Conservation (phyloP, 2,113 vertebrate genomes). For the Propithecus coquereli region DNA sequence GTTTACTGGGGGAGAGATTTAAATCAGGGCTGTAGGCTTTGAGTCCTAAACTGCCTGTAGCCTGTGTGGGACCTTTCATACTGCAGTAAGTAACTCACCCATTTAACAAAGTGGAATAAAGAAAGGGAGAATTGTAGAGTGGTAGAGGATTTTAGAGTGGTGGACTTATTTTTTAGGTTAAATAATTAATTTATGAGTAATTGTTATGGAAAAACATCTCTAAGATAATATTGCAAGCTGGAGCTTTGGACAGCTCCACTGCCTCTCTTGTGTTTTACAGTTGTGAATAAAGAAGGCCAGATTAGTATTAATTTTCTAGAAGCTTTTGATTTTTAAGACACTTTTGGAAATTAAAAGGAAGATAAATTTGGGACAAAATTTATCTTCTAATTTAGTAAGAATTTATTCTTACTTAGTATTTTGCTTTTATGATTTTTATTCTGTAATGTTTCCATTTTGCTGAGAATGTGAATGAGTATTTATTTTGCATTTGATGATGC, state of each 20-base stretch:
- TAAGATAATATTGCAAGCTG: neutral
- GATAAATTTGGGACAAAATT: conserved; percentile 19
- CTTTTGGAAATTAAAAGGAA: conserved; percentile 25
- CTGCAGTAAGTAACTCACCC: neutral
- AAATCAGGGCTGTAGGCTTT: neutral
- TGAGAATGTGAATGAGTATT: conserved; percentile 1
- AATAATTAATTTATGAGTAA: conserved; percentile 14
- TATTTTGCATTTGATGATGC: conserved; percentile 33
- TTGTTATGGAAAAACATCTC: neutral
- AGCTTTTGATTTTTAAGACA: conserved; percentile 45
- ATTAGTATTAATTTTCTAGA: conserved; percentile 33
- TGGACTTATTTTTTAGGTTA: neutral
- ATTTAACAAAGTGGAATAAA: conserved; percentile 31
- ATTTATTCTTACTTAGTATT: neutral
- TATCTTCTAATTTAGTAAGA: too few species aligned
- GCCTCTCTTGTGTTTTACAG: neutral
- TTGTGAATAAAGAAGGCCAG: conserved; percentile 39
- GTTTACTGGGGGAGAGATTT: conserved; percentile 31
- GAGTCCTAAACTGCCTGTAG: conserved; percentile 25
- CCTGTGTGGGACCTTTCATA: conserved; percentile 40
- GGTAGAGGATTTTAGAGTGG: conserved; percentile 23
- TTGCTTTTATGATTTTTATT: conserved; percentile 34
- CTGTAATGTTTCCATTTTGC: conserved; percentile 34
- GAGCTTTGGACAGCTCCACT: neutral
- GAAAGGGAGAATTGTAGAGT: neutral